These are phyloP conservation scores for Pogonus chalceus DNA, from an alignment of 1,140 invertebrate genomes.

Conservation along the genomic window DNA sequence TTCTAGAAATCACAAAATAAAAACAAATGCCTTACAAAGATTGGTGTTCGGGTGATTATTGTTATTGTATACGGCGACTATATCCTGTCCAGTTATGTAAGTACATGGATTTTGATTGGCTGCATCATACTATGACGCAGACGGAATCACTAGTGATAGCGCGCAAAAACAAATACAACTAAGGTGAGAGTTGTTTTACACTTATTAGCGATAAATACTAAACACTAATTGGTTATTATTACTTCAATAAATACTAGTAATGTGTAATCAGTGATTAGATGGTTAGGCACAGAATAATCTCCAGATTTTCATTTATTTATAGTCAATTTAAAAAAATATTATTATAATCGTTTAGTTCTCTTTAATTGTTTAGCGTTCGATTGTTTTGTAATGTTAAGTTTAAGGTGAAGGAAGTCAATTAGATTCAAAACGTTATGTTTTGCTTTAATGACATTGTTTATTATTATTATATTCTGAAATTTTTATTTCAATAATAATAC, in stretches of 20 bases:
- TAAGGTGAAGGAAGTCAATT: not conserved
- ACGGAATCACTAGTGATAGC: not conserved
- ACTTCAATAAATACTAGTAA: not conserved
- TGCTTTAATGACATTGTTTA: no score
- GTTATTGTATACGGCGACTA: no score
- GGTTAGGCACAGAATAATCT: no score
- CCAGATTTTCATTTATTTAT: no score
- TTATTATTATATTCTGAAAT: no score
- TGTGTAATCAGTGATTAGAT: no score
- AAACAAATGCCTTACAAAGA: not conserved
- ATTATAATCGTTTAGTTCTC: not conserved
- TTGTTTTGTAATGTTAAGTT: not conserved
- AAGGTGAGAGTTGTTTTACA: not conserved
- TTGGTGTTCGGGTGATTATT: not conserved
- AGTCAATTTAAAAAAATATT: no score
- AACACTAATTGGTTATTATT: not conserved
- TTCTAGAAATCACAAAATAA: not conserved
- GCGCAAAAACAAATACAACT: not conserved
- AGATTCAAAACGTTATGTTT: not conserved
- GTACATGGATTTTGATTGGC: not conserved
- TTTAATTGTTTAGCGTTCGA: not conserved
- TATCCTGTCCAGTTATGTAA: not conserved
- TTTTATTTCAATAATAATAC: no score
- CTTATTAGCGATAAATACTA: not conserved
- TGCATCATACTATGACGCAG: not conserved